These are phyloP conservation scores for Diachasmimorpha longicaudata DNA, from an alignment of 1,140 invertebrate genomes.

Conservation along the genomic window DNA sequence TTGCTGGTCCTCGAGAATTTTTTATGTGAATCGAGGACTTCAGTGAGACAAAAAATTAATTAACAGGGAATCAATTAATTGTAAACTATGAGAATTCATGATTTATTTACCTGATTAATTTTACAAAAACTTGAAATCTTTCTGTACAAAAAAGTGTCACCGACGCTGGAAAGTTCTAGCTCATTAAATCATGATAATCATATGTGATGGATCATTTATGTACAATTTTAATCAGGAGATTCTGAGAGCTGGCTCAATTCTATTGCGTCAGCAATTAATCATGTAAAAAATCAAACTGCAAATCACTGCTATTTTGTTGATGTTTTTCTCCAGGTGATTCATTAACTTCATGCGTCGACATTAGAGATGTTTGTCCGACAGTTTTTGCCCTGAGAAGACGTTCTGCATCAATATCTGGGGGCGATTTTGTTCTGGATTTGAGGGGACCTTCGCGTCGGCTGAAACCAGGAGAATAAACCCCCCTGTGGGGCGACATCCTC, in stretches of 20 bases:
- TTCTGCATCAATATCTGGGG: slow-evolving; percentile 13
- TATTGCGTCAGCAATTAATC: background rate
- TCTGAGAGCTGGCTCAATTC: background rate
- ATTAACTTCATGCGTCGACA: background rate
- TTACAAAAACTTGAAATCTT: no score
- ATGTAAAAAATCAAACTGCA: background rate
- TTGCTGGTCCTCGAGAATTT: no score
- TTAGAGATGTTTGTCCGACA: background rate
- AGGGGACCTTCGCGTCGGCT: background rate
- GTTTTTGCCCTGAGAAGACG: background rate
- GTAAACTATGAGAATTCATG: no score
- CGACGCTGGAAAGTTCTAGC: no score
- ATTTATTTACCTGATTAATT: no score
- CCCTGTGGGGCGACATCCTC: background rate
- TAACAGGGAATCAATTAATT: no score
- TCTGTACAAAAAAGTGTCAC: no score
- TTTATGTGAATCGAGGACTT: no score
- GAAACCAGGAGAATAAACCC: background rate
- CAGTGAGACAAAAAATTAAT: no score
- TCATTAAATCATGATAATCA: background rate
- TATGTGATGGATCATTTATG: background rate
- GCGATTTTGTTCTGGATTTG: slow-evolving; percentile 45
- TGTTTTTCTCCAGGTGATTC: background rate
- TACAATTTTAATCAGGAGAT: background rate
- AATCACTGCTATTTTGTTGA: background rate